These are phyloP conservation scores for Synanthedon andrenaeformis DNA, from an alignment of 2,888 invertebrate genomes.

Conservation along the genomic window DNA sequence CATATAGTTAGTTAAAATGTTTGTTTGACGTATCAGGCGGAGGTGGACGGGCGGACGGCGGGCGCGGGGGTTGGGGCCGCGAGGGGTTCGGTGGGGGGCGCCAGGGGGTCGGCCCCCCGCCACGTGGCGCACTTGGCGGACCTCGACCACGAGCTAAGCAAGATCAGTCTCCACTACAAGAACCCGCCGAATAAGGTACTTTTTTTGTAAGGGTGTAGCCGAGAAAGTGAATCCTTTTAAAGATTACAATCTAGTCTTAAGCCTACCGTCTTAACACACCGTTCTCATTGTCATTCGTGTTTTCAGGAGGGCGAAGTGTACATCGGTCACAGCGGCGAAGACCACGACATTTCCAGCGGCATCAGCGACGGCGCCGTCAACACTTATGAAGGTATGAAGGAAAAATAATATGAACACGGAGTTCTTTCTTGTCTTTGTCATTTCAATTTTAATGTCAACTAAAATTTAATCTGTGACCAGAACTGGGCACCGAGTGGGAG, in stretches of 20 bases:
- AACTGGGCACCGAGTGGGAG: conserved; percentile 25
- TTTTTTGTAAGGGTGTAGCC: not conserved
- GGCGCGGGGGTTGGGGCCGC: conserved; percentile 5
- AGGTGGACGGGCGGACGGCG: not conserved
- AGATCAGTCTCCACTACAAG: conserved; percentile 69
- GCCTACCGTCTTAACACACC: too few relatives aligned
- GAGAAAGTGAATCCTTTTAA: too few relatives aligned
- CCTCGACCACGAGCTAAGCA: conserved; percentile 72
- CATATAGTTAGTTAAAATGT: too few relatives aligned
- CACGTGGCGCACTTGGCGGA: conserved; percentile 66
- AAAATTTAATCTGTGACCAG: conserved; percentile 8
- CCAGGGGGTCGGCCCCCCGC: conserved; percentile 23
- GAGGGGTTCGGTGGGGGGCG: conserved; percentile 12
- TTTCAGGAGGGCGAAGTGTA: conserved; percentile 24
- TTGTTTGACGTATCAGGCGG: too few relatives aligned
- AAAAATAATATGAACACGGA: too few relatives aligned
- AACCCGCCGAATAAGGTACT: conserved; percentile 44
- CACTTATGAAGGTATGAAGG: conserved; percentile 34
- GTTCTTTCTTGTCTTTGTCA: too few relatives aligned
- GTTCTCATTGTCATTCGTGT: too few relatives aligned
- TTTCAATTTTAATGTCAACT: too few relatives aligned
- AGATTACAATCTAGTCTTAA: too few relatives aligned
- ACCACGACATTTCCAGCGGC: conserved; percentile 32
- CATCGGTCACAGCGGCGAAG: conserved; percentile 38
- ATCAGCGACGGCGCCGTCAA: conserved; percentile 33